Base-by-base conservation (phyloP, 2,797 vertebrate species). In the Synanceia verrucosa region DNA sequence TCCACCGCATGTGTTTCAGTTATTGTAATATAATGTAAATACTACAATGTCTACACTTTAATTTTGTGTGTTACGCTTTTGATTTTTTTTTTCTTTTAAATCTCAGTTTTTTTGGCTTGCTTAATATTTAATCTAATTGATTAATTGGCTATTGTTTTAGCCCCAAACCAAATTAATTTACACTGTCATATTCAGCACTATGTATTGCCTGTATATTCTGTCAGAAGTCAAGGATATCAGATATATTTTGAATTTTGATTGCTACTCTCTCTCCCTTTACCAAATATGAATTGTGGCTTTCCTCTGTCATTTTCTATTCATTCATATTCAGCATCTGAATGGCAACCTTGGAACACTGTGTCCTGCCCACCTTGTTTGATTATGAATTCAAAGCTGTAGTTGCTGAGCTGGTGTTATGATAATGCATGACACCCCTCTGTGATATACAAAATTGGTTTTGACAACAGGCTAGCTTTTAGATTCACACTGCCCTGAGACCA, bases 371-470 rank as follows among this genome's bases (percentile, higher is more conserved):
- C 80, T 89, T 78, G 65, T 86, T 74, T 87, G 55, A 91, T 84
- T 86, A 82, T 78, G 55, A 92, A 89, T 89, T 83, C 84, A 86
- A 82, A 88, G 76, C 78, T 31, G 34, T 50, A 73, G 76, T 84
- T 90, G 90, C 86, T 92, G 88, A 90, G 89, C 74, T 86, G 74
- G 81, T 88, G 80, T 89, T 91, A 91, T 92, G 87, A 90, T 89
- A 90, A 90, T 93, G 83, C 70, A 51, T 46, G 80, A 85, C 83
- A 81, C 77, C 89, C 77, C 60, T 77, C 83, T 86, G 88, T 82
- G 90, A 88, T 86, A 71, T 73, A 90, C 86, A 85, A 90, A 92
- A 92, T 91, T 90, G 85, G 68, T 91, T 91, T 90, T 88, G 89
- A 92, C 90, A 92, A 86, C 84, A 86, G 69, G 67, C 83, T 86